Evolutionary conservation across 2,888 invertebrate species (phyloP).

Genomic region (Cantharis rustica): DNA sequence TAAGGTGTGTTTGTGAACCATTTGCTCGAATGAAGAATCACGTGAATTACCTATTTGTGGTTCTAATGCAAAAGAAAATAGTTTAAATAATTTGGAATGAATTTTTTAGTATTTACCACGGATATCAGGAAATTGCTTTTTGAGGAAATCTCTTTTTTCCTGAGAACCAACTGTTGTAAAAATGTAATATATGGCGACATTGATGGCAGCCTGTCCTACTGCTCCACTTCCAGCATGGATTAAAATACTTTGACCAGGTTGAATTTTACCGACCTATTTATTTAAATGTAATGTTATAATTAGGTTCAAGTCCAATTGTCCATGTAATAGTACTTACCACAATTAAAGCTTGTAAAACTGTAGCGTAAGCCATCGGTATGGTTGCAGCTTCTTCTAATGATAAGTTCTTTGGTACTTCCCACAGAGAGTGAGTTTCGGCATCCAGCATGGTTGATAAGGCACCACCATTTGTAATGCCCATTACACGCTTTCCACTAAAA

Average conservation of each 20-base stretch:
- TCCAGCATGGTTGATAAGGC: slow-evolving; percentile 63
- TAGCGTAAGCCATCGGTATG: slow-evolving; percentile 65
- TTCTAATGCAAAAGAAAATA: slow-evolving; percentile 51
- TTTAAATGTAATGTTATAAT: background rate
- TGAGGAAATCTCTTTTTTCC: slow-evolving; percentile 68
- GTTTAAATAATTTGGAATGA: background rate
- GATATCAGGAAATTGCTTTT: slow-evolving; percentile 57
- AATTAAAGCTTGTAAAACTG: slow-evolving; percentile 46
- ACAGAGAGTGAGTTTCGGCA: slow-evolving; percentile 54
- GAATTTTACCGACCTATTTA: slow-evolving; percentile 35
- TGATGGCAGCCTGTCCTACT: slow-evolving; percentile 77
- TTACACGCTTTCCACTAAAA: slow-evolving; percentile 55
- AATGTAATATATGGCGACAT: slow-evolving; percentile 68
- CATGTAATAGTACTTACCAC: slow-evolving; percentile 31
- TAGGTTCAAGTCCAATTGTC: too few relatives aligned
- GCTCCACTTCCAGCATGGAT: slow-evolving; percentile 70
- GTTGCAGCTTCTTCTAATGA: slow-evolving; percentile 64
- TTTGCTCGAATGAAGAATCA: slow-evolving; percentile 84
- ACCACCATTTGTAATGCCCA: slow-evolving; percentile 58
- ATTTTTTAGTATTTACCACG: slow-evolving; percentile 34
- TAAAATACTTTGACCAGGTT: slow-evolving; percentile 55
- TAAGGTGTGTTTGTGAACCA: slow-evolving; percentile 76
- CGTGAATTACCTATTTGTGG: slow-evolving; percentile 85
- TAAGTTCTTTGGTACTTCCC: slow-evolving; percentile 62
- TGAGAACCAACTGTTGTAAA: slow-evolving; percentile 73